phyloP scores from a whole-genome alignment of 1,140 invertebrate species.

The Calephelis virginiensis region DNA sequence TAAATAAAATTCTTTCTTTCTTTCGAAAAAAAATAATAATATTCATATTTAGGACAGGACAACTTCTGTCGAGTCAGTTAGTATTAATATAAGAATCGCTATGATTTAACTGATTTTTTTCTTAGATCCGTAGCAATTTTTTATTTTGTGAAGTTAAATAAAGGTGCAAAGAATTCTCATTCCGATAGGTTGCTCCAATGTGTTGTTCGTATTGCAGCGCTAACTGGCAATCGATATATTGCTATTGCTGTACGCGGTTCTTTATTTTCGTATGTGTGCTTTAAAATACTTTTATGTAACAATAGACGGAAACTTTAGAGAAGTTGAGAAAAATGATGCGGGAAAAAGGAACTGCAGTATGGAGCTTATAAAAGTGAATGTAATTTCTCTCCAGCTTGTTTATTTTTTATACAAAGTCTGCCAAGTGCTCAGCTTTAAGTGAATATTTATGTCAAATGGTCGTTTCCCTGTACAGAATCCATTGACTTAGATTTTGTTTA shows the following conservation, averaged over 20 bases:
- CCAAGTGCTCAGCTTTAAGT: background rate
- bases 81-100: too few species aligned
- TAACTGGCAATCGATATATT: conserved; percentile 13
- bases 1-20: too few species aligned
- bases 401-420: conserved; percentile 6
- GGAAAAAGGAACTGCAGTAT: conserved; percentile 5
- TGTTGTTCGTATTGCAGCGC: conserved; percentile 8
- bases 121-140: too few species aligned
- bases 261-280: background rate
- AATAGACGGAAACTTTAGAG: too few species aligned
- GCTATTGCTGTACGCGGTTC: conserved; percentile 6
- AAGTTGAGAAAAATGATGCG: background rate
- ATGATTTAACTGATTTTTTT: too few species aligned
- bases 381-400: conserved; percentile 3
- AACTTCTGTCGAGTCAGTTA: too few species aligned
- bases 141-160: background rate
- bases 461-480: background rate
- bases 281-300: too few species aligned
- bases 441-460: conserved; percentile 7
- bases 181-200: conserved; percentile 3
- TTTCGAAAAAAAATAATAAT: too few species aligned
- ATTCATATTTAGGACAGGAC: too few species aligned
- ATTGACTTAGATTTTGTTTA: background rate
- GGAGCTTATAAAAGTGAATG: conserved; percentile 13
- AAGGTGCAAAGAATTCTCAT: background rate